Evolutionary conservation across 2,888 invertebrate species (phyloP), one percentile per base, ranked within the genome.

Genomic region (Leptinotarsa rubiginosa): DNA sequence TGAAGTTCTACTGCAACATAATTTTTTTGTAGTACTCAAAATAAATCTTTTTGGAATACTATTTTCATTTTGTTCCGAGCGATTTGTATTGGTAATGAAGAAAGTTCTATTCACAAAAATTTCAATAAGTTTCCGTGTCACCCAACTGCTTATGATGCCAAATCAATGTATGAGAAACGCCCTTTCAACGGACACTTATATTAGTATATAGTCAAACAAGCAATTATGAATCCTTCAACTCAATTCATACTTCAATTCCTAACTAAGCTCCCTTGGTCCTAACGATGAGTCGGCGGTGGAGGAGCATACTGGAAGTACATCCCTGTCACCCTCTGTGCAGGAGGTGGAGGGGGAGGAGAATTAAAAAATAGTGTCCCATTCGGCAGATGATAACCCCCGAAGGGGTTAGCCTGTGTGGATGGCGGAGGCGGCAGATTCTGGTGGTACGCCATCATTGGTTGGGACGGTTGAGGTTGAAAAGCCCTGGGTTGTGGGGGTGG

Each of bases 361-460:
- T 86, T 85, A 79, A 86, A 87, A 76, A 87, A 85, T 75, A 87
- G 77, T 12, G 85, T 79, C 25, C 86, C 87, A 74, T 86, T 86
- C 41, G 85, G 82, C 77, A 87, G 78, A 72, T 82, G 85, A 79
- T 84, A 86, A 54, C 84, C 82, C 72, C 83, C 85, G 69, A 79
- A 82, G 16, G 78, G 68, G 69, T 66, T 70, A 20, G 64, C 47
- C 50, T 73, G 73, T 13, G 70, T 62, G 25, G 70, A 66, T 15
- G 74, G 76, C 20, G 73, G 76, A 12, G 68, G 72, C 56, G 70
- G 22, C n/a, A 73, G 25, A 69, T 56, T 68, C 25, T 71, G 73
- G 22, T 69, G 69, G 47, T 69, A 69, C 31, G 67, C 15, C 56
- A 69, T 59, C 59, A 56, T 18, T 3, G 65, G 66, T 47, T 66